These are phyloP conservation scores for Daboia siamensis DNA, from an alignment of 2,113 vertebrate genomes.

Conservation along the genomic window DNA sequence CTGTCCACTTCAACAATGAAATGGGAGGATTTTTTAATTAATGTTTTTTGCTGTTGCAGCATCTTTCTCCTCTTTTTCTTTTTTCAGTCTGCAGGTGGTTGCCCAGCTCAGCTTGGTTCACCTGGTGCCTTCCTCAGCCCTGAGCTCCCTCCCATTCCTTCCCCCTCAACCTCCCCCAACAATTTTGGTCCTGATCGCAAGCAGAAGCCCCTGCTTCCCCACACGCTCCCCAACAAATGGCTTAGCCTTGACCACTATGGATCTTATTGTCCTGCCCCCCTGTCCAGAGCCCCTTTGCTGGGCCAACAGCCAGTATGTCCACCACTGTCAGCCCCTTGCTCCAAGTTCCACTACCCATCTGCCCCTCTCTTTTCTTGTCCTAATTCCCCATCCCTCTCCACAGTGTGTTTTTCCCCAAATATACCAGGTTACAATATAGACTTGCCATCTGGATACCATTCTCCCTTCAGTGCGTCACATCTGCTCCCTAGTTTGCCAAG, in stretches of 20 bases:
- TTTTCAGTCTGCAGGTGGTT: constrained; percentile 54
- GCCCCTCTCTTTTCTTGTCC: constrained; percentile 26
- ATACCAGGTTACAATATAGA: constrained; percentile 57
- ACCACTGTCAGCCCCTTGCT: accelerated
- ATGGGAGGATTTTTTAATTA: background rate
- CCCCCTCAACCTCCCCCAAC: constrained; percentile 41
- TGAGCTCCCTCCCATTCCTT: constrained; percentile 44
- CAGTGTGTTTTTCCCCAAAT: constrained; percentile 28
- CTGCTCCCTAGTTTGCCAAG: constrained; percentile 20
- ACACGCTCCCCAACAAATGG: constrained; percentile 38
- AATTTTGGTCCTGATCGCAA: constrained; percentile 43
- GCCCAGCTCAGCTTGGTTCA: constrained; percentile 53
- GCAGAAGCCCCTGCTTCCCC: constrained; percentile 54
- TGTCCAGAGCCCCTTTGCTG: background rate
- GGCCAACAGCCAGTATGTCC: constrained; percentile 31
- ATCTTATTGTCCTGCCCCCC: constrained; percentile 5
- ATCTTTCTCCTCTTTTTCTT: constrained; percentile 29
- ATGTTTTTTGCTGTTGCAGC: background rate
- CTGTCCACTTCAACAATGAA: background rate
- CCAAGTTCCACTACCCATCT: constrained; percentile 51
- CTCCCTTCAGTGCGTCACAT: constrained; percentile 43
- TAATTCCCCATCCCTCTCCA: constrained; percentile 55
- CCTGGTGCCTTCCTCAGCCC: constrained; percentile 45
- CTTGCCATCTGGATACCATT: constrained; percentile 52
- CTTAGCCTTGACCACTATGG: constrained; percentile 26